Percentiles rank a stretch among this genome's conserved stretches.
Conservation (phyloP, 2,888 invertebrate species). For the Desoria tigrina region DNA sequence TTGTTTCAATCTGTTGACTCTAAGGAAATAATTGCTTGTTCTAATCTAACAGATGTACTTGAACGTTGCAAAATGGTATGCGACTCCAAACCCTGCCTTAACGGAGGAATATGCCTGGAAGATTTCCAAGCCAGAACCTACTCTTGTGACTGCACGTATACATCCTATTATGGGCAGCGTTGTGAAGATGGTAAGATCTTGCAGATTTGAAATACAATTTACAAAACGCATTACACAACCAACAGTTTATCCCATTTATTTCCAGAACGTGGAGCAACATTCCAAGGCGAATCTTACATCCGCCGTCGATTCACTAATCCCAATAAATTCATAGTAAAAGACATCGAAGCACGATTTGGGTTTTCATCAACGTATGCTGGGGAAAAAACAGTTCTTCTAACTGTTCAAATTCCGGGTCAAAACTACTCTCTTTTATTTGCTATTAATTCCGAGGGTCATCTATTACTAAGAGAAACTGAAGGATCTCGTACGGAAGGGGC, state of each 20-base stretch:
- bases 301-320: conserved; percentile 69
- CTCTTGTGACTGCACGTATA: conserved; percentile 83
- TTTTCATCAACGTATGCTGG: conserved; percentile 74
- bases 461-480: conserved; percentile 82
- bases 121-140: conserved; percentile 83
- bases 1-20: conserved; percentile 61
- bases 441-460: conserved; percentile 77
- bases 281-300: conserved; percentile 80
- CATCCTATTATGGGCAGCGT: conserved; percentile 84
- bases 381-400: conserved; percentile 74
- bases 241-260: conserved; percentile 19
- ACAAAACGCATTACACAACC: neutral
- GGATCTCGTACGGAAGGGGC: conserved; percentile 74
- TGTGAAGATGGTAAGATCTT: conserved; percentile 69
- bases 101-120: conserved; percentile 79
- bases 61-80: conserved; percentile 87
- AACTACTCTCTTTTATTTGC: conserved; percentile 82
- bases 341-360: conserved; percentile 78
- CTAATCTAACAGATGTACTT: conserved; percentile 55
- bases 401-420: conserved; percentile 73
- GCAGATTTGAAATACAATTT: neutral
- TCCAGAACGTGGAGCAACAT: conserved; percentile 81
- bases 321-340: conserved; percentile 66
- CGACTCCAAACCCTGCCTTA: conserved; percentile 82
- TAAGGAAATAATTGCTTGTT: too few species aligned